These are phyloP conservation scores for Halcyon leucocephala DNA, from an alignment of 2,797 vertebrate species.

Conservation along the genomic window DNA sequence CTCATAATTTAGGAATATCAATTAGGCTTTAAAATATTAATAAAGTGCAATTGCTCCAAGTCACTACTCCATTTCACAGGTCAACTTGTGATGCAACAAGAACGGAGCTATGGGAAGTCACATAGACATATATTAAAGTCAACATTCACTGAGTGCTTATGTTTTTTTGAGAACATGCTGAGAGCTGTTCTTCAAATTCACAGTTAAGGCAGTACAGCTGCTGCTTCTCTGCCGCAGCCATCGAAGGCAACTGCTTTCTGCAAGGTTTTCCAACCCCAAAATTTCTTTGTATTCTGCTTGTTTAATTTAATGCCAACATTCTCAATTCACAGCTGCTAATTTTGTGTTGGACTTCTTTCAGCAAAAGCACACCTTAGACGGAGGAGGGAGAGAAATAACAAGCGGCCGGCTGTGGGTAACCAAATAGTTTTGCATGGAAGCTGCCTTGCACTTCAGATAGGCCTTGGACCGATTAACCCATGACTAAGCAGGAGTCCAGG, in stretches of 20 bases:
- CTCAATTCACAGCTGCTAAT: neutral
- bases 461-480: neutral
- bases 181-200: neutral
- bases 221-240: neutral
- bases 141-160: neutral
- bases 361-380: neutral
- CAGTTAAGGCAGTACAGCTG: conserved; percentile 6
- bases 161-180: neutral
- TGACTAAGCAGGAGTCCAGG: neutral
- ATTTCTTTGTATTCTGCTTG: neutral
- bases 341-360: conserved; percentile 9
- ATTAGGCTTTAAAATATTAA: neutral
- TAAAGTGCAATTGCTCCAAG: neutral
- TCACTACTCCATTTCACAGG: neutral
- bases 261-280: neutral
- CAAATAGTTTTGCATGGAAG: neutral
- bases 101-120: neutral
- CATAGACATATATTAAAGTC: neutral
- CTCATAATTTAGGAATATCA: neutral
- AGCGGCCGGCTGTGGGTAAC: neutral
- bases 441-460: neutral
- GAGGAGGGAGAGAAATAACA: neutral
- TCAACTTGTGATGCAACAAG: neutral
- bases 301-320: neutral
- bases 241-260: neutral